These are phyloP conservation scores for Condylura cristata DNA, from an alignment of 2,113 vertebrate genomes.

Conservation along the genomic window DNA sequence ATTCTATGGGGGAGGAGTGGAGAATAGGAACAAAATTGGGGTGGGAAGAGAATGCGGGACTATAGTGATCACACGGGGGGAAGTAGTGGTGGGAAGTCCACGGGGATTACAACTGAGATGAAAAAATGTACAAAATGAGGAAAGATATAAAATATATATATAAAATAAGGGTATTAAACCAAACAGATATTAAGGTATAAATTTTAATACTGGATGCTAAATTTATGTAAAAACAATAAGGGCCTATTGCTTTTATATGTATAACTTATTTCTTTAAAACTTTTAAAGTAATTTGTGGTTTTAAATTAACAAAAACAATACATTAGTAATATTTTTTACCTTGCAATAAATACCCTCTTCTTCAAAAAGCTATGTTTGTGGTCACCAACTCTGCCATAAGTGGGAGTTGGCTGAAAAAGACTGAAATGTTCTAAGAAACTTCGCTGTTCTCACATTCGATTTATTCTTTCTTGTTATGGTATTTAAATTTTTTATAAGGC, in stretches of 20 bases:
- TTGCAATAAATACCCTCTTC: not conserved
- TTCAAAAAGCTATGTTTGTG: not conserved
- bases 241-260: not conserved
- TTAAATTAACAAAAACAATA: not conserved
- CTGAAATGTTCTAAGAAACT: not conserved
- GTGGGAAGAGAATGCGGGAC: too few species aligned
- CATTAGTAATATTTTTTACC: not conserved
- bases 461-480: conserved; percentile 54
- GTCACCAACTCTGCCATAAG: not conserved
- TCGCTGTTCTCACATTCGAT: conserved; percentile 32
- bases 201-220: not conserved
- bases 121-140: too few species aligned
- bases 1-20: too few species aligned
- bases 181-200: not conserved
- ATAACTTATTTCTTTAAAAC: not conserved
- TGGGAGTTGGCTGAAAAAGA: not conserved
- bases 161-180: not conserved
- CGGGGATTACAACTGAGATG: too few species aligned
- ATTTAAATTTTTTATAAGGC: conserved; percentile 53
- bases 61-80: too few species aligned
- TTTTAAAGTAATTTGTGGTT: not conserved
- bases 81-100: too few species aligned
- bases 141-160: too few species aligned
- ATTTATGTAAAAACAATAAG: not conserved
- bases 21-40: too few species aligned